These are phyloP conservation scores for Acleris cristana DNA, from an alignment of 2,888 invertebrate genomes.

Conservation along the genomic window DNA sequence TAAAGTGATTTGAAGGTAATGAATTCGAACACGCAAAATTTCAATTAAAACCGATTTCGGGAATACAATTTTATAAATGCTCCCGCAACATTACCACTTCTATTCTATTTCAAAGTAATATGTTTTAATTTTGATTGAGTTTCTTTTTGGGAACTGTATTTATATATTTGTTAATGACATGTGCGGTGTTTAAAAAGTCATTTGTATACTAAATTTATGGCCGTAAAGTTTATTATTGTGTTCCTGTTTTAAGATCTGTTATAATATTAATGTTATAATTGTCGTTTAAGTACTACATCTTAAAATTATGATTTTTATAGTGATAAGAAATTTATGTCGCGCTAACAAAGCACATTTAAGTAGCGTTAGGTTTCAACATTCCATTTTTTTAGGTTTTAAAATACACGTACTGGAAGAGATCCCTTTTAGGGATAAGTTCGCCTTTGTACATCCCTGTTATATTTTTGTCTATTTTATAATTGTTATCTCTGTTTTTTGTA, in stretches of 20 bases:
- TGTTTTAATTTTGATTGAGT: not conserved
- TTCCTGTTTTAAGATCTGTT: not conserved
- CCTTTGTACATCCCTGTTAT: no score
- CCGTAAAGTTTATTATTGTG: not conserved
- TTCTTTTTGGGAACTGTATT: not conserved
- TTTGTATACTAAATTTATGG: not conserved
- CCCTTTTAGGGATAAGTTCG: no score
- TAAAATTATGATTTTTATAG: no score
- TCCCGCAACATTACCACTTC: not conserved
- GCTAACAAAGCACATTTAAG: no score
- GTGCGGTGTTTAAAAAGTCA: not conserved
- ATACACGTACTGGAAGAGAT: no score
- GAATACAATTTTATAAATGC: constrained; percentile 7
- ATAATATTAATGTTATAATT: not conserved
- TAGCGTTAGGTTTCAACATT: no score
- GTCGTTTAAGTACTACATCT: no score
- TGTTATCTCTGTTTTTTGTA: no score
- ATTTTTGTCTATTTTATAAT: no score
- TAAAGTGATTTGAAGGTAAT: constrained; percentile 4
- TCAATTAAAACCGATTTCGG: constrained; percentile 30
- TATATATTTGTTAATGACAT: not conserved
- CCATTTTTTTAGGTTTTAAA: no score
- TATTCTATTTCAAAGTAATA: not conserved
- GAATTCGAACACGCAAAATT: constrained; percentile 30
- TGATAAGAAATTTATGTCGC: no score